Evolutionary conservation across 1,140 invertebrate species (phyloP).

Genomic region (Pseudomyrmex sp.): DNA sequence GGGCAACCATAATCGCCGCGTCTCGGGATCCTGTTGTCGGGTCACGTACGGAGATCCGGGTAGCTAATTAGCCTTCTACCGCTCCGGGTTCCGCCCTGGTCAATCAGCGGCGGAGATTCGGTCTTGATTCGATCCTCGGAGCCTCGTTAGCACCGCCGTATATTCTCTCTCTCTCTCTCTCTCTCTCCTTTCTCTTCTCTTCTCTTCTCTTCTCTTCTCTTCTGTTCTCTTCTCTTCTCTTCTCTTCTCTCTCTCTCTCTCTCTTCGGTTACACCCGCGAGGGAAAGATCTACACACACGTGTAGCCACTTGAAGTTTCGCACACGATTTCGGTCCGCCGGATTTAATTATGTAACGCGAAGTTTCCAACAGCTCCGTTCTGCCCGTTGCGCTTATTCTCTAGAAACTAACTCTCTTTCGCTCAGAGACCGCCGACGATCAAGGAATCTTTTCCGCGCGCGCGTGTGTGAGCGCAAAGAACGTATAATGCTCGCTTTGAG

Average conservation of each 20-base stretch:
- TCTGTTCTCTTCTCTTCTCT: neutral
- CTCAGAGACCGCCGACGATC: neutral
- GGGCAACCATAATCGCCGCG: conserved; percentile 73
- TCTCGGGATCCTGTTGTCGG: conserved; percentile 74
- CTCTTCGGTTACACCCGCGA: conserved; percentile 3
- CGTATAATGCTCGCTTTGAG: neutral
- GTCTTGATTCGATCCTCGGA: conserved; percentile 75
- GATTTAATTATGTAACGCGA: conserved; percentile 58
- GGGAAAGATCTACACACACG: conserved; percentile 53
- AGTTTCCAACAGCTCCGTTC: conserved; percentile 18
- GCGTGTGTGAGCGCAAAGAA: neutral
- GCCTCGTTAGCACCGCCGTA: conserved; percentile 72
- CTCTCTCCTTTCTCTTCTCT: neutral
- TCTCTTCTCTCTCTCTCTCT: neutral
- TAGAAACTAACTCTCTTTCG: conserved; percentile 20
- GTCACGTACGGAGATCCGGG: conserved; percentile 73
- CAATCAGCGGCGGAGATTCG: conserved; percentile 75
- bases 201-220: neutral
- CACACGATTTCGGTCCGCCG: conserved; percentile 51
- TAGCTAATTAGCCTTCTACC: conserved; percentile 74
- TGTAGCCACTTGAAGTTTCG: conserved; percentile 58
- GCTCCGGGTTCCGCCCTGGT: conserved; percentile 70
- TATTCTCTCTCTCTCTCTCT: conserved; percentile 40
- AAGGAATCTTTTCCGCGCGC: neutral
- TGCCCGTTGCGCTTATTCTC: conserved; percentile 26